These are phyloP conservation scores for Ceratosolen fusciceps DNA, from an alignment of 1,140 invertebrate species.

Conservation along the genomic window DNA sequence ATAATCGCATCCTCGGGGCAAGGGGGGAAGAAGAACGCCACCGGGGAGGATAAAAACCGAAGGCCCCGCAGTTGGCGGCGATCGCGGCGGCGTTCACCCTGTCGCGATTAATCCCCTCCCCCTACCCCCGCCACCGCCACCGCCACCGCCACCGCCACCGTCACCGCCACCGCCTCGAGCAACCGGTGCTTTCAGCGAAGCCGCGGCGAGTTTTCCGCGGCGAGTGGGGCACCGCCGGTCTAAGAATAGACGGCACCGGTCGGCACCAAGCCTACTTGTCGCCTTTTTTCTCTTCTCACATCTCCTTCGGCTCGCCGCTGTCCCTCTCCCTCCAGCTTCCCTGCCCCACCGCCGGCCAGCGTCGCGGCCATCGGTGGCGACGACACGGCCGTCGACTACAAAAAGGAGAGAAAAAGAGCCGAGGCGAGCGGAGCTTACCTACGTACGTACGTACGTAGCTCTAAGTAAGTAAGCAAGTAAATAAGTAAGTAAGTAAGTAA, in stretches of 20 bases:
- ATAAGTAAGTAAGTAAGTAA: too few species aligned
- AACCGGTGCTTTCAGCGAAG: too few species aligned
- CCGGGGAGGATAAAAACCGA: not conserved
- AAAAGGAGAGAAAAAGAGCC: slow-evolving; percentile 14
- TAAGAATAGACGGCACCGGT: slow-evolving; percentile 41
- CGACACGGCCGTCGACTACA: not conserved
- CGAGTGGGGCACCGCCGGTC: not conserved
- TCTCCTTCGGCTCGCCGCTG: not conserved
- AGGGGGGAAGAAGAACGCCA: not conserved
- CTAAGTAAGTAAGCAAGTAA: too few species aligned
- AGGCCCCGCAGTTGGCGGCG: not conserved
- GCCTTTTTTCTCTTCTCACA: slow-evolving; percentile 15
- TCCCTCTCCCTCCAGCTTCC: not conserved
- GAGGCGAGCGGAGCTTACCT: not conserved
- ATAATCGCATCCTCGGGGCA: not conserved
- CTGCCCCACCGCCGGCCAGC: too few species aligned
- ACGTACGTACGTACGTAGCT: too few species aligned
- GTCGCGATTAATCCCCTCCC: not conserved
- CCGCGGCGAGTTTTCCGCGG: slow-evolving; percentile 28
- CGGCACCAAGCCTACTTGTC: slow-evolving; percentile 31
- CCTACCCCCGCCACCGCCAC: not conserved
- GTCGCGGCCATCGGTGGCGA: too few species aligned
- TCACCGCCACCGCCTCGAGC: too few species aligned
- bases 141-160: too few species aligned
- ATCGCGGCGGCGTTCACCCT: not conserved